phyloP scores from a whole-genome alignment of 2,888 invertebrate genomes.

The Girardia tigrina region DNA sequence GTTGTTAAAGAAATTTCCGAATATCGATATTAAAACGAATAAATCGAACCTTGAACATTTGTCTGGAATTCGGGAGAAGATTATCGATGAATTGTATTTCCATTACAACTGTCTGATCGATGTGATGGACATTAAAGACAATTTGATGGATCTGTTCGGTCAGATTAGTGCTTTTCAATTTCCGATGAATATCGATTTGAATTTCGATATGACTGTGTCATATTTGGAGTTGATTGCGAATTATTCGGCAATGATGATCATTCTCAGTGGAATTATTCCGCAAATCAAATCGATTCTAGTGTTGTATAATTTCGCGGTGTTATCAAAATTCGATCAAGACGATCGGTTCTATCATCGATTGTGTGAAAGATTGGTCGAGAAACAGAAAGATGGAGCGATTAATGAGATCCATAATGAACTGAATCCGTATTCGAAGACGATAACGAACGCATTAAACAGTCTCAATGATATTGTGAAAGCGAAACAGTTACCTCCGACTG shows the following conservation, averaged over 20 bases:
- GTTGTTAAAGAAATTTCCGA: slow-evolving; percentile 82
- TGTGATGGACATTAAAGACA: slow-evolving; percentile 77
- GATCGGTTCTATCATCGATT: neutral
- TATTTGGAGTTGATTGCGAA: slow-evolving; percentile 85
- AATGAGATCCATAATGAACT: neutral
- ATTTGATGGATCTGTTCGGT: slow-evolving; percentile 57
- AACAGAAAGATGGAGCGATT: neutral
- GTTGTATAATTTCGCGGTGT: neutral
- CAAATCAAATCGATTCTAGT: neutral
- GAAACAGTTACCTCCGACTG: slow-evolving; percentile 57
- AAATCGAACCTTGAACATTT: slow-evolving; percentile 3
- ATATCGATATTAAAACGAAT: slow-evolving; percentile 59
- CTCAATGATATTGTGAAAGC: slow-evolving; percentile 58
- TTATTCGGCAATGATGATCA: slow-evolving; percentile 84
- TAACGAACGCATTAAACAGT: neutral
- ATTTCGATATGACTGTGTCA: slow-evolving; percentile 83
- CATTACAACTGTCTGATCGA: slow-evolving; percentile 99
- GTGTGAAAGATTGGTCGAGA: neutral
- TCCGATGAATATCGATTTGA: slow-evolving; percentile 75
- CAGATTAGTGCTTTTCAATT: slow-evolving; percentile 92
- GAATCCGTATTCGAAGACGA: neutral
- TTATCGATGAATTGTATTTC: slow-evolving; percentile 82
- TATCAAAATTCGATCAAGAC: neutral
- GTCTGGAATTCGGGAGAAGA: slow-evolving; percentile 60
- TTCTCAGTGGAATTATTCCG: slow-evolving; percentile 88